Evolutionary conservation across 2,113 vertebrate genomes (phyloP).

Genomic region (Cathartes aura): DNA sequence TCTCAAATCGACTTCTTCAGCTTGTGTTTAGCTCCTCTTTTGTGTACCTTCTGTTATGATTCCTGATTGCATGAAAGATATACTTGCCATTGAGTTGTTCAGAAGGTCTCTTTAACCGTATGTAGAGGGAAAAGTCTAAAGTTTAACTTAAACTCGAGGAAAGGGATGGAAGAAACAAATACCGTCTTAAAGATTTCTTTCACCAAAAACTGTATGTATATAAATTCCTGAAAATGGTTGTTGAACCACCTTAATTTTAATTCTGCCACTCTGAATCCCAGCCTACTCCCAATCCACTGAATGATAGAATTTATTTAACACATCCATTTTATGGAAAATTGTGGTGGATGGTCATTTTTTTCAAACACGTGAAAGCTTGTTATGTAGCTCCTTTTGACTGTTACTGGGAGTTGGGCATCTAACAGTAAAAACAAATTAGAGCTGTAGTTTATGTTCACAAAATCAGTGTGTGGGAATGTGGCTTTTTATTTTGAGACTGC

Average conservation of each 20-base stretch:
- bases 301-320: too few relatives aligned
- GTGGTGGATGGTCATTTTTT: neutral
- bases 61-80: neutral
- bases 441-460: neutral
- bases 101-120: neutral
- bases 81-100: neutral
- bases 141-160: neutral
- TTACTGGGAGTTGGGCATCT: neutral
- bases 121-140: neutral
- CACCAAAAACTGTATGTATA: neutral
- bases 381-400: neutral
- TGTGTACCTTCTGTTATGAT: neutral
- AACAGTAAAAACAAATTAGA: fast-evolving
- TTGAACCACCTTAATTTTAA: neutral
- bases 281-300: neutral
- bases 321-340: neutral
- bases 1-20: neutral
- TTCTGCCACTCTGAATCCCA: neutral
- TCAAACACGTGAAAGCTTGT: too few relatives aligned
- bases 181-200: fast-evolving
- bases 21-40: neutral
- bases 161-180: neutral
- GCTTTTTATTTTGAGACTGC: neutral
- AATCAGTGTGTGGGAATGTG: neutral
- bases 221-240: neutral